Base-by-base conservation (phyloP, 2,797 vertebrate species). In the Etheostoma nigrum region DNA sequence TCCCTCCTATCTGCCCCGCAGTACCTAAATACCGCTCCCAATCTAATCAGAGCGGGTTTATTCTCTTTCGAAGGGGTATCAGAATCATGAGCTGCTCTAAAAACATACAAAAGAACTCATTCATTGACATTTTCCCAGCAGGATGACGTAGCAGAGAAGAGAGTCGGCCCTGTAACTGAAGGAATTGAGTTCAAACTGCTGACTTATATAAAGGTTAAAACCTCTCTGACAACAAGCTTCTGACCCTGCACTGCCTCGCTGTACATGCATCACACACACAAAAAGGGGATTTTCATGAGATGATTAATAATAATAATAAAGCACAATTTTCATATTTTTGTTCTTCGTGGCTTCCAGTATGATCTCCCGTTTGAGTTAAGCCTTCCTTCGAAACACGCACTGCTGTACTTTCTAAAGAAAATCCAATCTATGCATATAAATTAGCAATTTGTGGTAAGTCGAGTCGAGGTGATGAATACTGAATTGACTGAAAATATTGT, bases 31-130 rank as follows among this genome's bases (percentile, higher is more conserved):
- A 82, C 77, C 27, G 14, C 74, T 85, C 72, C 63, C 75, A 85
- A 83, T 89, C 82, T 78, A 86, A 88, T 89, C 86, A 85, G 76
- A 81, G 30, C 4, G 52, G 44, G 71, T 86, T 86, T 80, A 79
- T 81, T 86, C 81, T 83, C 74, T 78, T 83, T 76, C 48, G 9
- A 40, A 74, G 66, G 71, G 74, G 74, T 72, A 87, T 82, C 78
- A 23, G 69, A 79, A 85, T 91, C 79, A 79, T 73, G 76, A 83
- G 81, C 79, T 81, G 63, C 79, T 79, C 55, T 73, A 63, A 75
- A 83, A 78, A 83, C 69, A 52, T 67, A 89, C 87, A 90, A 85
- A 88, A 80, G 78, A 71, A 14, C 61, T 63, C 78, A 85, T 90
- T 90, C 78, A 80, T 33, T 13, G 30, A 71, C 23, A n/a, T 72